Conservation (phyloP, 2,888 invertebrate genomes). For the Stenchaetothrips biformis region DNA sequence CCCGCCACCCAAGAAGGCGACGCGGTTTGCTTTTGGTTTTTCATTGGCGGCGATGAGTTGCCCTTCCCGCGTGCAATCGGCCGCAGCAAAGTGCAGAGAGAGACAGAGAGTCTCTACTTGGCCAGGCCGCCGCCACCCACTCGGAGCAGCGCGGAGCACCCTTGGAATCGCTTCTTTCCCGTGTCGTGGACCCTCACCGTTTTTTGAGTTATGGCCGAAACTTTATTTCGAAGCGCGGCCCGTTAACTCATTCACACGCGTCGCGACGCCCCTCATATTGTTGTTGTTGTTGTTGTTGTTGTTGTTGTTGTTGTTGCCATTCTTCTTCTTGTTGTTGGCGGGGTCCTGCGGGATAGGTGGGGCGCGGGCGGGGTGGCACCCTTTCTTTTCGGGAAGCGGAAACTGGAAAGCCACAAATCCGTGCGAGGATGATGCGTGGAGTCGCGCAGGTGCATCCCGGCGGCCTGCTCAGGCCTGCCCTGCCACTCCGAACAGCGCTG, state of each 20-base stretch:
- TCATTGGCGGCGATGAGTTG: too few species aligned
- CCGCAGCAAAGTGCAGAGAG: too few species aligned
- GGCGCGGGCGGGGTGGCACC: background rate
- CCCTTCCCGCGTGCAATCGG: too few species aligned
- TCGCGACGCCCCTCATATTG: background rate
- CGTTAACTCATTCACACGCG: background rate
- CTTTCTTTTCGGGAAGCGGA: constrained; percentile 4
- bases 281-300: background rate
- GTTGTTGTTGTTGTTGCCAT: background rate
- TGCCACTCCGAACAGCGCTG: background rate
- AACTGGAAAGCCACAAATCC: background rate
- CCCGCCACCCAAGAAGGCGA: too few species aligned
- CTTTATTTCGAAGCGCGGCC: background rate
- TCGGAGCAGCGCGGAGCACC: background rate
- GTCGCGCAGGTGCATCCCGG: background rate
- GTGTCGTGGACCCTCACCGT: background rate
- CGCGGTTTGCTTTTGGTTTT: too few species aligned
- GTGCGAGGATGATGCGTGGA: background rate
- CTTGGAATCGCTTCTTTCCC: background rate
- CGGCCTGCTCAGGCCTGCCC: background rate
- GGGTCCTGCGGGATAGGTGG: background rate
- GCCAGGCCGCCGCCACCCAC: too few species aligned
- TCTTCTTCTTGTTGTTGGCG: too few species aligned
- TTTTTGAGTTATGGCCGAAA: background rate
- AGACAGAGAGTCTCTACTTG: too few species aligned